A percentile compares a stretch with the other conserved stretches of the same genome.
Conservation (phyloP, 2,888 invertebrate species). For the Cephus rjabovi region DNA sequence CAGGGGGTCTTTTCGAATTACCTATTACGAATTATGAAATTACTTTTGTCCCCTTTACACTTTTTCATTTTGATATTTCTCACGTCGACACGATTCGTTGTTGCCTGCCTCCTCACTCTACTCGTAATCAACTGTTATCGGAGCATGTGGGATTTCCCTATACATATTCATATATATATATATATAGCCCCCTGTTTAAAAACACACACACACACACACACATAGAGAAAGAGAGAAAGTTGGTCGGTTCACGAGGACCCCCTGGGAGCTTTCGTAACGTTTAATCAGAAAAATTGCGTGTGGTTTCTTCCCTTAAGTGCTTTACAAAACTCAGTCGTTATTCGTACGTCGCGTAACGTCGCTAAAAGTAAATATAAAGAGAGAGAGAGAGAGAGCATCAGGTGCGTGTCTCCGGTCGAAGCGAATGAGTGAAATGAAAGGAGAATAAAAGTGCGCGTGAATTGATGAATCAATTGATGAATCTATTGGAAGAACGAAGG, state of each 20-base stretch:
- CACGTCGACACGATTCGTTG: too few relatives aligned
- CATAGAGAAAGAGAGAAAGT: too few relatives aligned
- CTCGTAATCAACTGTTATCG: too few relatives aligned
- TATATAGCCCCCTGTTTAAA: background rate
- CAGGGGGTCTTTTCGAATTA: too few relatives aligned
- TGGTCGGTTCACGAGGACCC: conserved; percentile 4
- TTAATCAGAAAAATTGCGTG: conserved; percentile 46
- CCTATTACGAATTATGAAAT: too few relatives aligned
- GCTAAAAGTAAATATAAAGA: conserved; percentile 24
- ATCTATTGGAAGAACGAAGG: background rate
- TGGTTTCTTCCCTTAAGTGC: conserved; percentile 63
- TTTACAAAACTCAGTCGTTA: conserved; percentile 50
- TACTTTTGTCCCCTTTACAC: too few relatives aligned
- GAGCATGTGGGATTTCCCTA: background rate
- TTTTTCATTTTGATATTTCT: too few relatives aligned
- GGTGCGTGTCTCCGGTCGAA: background rate
- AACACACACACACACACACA: too few relatives aligned
- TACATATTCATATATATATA: conserved; percentile 5
- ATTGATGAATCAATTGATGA: background rate
- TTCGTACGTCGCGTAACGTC: conserved; percentile 33
- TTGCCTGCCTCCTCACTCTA: too few relatives aligned
- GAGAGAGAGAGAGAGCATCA: conserved; percentile 8
- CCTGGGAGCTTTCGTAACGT: conserved; percentile 36
- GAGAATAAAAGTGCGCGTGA: background rate
- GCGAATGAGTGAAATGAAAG: background rate